Evolutionary conservation across 2,888 invertebrate genomes (phyloP).

Genomic region (Aradus depressus): DNA sequence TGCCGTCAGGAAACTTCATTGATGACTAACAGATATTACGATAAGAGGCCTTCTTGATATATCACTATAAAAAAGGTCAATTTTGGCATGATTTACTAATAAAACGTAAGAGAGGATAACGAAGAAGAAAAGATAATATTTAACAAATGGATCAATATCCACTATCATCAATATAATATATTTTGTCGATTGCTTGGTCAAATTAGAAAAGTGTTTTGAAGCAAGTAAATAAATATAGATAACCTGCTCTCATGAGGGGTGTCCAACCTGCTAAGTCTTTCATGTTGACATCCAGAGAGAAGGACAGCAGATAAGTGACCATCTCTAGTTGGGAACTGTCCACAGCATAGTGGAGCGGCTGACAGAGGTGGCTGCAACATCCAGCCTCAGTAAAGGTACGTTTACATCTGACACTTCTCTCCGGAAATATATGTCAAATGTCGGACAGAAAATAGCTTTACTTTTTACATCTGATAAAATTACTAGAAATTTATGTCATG

Average conservation of each 20-base stretch:
- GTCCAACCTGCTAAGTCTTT: conserved; percentile 22
- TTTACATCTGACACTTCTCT: too few relatives aligned
- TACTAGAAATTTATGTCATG: too few relatives aligned
- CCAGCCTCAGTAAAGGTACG: too few relatives aligned
- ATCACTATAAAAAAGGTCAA: not conserved
- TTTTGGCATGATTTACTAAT: too few relatives aligned
- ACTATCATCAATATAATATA: not conserved
- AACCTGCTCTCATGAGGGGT: conserved; percentile 24
- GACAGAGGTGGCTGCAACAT: conserved; percentile 19
- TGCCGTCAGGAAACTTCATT: too few relatives aligned
- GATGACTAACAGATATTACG: too few relatives aligned
- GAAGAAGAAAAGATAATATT: too few relatives aligned
- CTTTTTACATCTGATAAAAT: too few relatives aligned
- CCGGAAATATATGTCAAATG: too few relatives aligned
- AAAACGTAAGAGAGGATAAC: too few relatives aligned
- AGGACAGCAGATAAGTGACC: conserved; percentile 13
- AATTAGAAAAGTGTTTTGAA: not conserved
- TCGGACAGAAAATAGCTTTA: too few relatives aligned
- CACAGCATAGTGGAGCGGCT: conserved; percentile 23
- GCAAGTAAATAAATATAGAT: not conserved
- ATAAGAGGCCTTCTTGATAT: too few relatives aligned
- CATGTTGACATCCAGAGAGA: conserved; percentile 18
- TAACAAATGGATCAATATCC: not conserved
- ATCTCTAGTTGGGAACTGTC: conserved; percentile 20
- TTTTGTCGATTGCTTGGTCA: not conserved